Evolutionary conservation across 2,113 vertebrate genomes (phyloP), one percentile per base, ranked within the genome.

Genomic region (Sebastes fasciatus): DNA sequence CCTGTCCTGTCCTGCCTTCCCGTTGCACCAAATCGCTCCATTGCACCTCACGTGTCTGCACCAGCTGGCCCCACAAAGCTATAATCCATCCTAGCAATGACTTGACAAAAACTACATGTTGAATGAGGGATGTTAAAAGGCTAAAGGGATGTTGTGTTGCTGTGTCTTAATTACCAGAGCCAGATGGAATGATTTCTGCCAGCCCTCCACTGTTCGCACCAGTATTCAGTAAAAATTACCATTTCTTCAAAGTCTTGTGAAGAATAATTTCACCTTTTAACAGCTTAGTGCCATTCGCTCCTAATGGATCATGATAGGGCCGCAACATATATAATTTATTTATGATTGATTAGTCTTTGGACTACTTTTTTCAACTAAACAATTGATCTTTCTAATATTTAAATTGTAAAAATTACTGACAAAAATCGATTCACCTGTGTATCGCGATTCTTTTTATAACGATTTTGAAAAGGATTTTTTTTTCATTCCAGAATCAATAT

Each of bases 41-140:
- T 72, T 58, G 42, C 45, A 49, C 23, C 61, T 60, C 26, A 19
- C 34, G 58, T 63, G 14, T 80, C 12, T 14, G 16, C 51, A 65
- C 63, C 76, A 74, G 76, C 68, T 71, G 64, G 51, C 21, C 4
- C 34, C n/a, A 57, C 58, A 74, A 43, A 75, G 67, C 61, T 34
- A 14, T 60, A 79, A 65, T 74, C 21, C 46, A 16, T 21, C 57
- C 48, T 7, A 17, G 34, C 67, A 54, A 19, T 67, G 52, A 51
- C 34, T 57, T 8, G 42, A 61, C 64, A 61, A 42, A 72, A 51
- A 52, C 19, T 60, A 43, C 1, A 2, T 49, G 23, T 54, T 52
- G 34, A 54, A 71, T 62, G 42, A 17, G 7, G 40, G 40, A 61
- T 54, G 42, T 60, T 1, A 65, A 23, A 17, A 65, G 62, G 19